phyloP scores from a whole-genome alignment of 2,888 invertebrate genomes.

The Agrotis exclamationis region DNA sequence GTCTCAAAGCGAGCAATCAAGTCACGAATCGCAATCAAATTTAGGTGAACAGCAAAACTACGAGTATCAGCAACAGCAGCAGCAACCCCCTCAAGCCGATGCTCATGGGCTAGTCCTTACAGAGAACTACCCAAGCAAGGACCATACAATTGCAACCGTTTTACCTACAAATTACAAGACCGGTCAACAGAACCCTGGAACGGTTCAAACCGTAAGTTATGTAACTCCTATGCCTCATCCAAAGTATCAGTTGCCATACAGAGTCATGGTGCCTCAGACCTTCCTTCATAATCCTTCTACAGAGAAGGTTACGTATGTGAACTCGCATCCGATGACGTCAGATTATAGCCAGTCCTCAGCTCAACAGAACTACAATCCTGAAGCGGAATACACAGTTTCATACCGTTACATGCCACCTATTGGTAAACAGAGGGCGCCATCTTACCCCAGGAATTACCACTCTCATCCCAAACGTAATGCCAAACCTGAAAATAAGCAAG shows the following conservation, averaged over 20 bases:
- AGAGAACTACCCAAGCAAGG: constrained; percentile 91
- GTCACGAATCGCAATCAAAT: constrained; percentile 72
- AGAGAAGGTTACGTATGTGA: constrained; percentile 85
- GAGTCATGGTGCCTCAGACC: constrained; percentile 87
- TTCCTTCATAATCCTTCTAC: constrained; percentile 77
- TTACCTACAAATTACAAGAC: constrained; percentile 80
- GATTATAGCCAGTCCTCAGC: constrained; percentile 72
- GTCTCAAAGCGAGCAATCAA: constrained; percentile 70
- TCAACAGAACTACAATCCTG: constrained; percentile 76
- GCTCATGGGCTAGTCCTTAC: constrained; percentile 81
- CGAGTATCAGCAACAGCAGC: constrained; percentile 76
- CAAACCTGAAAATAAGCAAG: constrained; percentile 76
- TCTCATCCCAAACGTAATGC: constrained; percentile 84
- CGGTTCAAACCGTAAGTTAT: constrained; percentile 84
- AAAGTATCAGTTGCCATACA: constrained; percentile 84
- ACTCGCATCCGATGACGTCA: constrained; percentile 81
- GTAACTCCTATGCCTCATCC: constrained; percentile 85
- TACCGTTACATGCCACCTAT: constrained; percentile 77
- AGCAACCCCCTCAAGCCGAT: constrained; percentile 68
- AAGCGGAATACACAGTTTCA: constrained; percentile 79
- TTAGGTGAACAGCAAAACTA: constrained; percentile 75
- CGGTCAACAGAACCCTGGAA: constrained; percentile 68
- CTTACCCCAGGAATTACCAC: constrained; percentile 85
- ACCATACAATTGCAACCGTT: constrained; percentile 91
- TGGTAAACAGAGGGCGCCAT: constrained; percentile 77